Base-by-base conservation (phyloP, 2,797 vertebrate genomes). In the Oryzias sinensis region DNA sequence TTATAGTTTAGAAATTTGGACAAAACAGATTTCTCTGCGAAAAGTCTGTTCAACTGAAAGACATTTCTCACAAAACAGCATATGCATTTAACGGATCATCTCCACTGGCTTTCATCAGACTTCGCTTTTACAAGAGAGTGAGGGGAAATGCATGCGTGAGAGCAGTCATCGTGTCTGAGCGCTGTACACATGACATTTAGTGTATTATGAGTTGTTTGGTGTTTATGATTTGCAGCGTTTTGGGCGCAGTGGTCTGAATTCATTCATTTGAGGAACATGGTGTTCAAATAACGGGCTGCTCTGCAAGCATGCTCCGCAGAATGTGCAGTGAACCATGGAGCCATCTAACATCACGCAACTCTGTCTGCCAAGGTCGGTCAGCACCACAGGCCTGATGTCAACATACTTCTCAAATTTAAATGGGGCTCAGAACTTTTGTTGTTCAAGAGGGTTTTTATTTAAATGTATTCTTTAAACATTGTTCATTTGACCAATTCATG, bases 341-440 rank as follows among this genome's bases (percentile, higher is more conserved):
- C 51, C 65, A 65, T 71, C 82, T 77, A 68, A 71, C 75, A 68
- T 82, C 80, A 82, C 41, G 50, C 80, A 81, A 68, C 83, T 81
- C 77, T 57, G 72, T 55, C 46, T 64, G 76, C 66, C 80, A 87
- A 88, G 83, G 83, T 85, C 74, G 53, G 63, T 76, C 67, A 80
- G 62, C 76, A 82, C 81, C 79, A 81, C 74, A 77, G 81, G 85
- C 79, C 61, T 16, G 59, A 53, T 77, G 80, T 83, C 85, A 84
- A 76, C 72, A 72, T 58, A 76, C 80, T 57, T 60, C 59, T 69
- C 67, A 62, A 70, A 84, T 87, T 80, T 76, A 70, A 69, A 24
- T 63, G 40, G 46, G 68, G 52, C 63, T 42, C 75, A 59, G 46
- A 70, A 47, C 52, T 61, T 59, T 59, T 47, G 58, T 62, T 80